Evolutionary conservation across 2,888 invertebrate genomes (phyloP).

Genomic region (Tanypteryx hageni): DNA sequence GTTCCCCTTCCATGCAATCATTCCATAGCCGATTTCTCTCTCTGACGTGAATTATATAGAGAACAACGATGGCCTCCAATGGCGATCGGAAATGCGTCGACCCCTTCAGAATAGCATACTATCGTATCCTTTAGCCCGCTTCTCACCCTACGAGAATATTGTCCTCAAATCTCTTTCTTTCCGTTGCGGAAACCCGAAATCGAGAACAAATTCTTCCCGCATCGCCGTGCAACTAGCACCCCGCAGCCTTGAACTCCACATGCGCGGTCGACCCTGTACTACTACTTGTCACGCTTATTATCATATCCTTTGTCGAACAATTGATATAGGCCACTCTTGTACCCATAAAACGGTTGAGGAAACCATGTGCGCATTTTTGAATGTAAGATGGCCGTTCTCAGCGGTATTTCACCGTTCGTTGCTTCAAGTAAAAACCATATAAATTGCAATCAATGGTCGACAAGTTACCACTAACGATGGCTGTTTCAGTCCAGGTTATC

Average conservation of each 20-base stretch:
- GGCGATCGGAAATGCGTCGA: neutral
- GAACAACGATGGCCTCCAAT: neutral
- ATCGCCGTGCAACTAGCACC: neutral
- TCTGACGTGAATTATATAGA: neutral
- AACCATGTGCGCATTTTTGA: no score
- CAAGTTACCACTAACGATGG: no score
- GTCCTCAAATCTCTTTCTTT: neutral
- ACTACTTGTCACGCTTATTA: no score
- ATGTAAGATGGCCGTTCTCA: no score
- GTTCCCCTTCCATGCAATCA: neutral
- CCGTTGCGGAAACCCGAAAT: neutral
- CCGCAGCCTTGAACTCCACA: neutral
- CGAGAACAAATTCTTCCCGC: neutral
- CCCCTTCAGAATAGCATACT: neutral
- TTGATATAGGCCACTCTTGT: no score
- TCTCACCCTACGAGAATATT: neutral
- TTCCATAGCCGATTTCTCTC: neutral
- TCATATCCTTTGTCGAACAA: no score
- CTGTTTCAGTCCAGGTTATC: no score
- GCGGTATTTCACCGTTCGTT: no score
- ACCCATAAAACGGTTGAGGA: no score
- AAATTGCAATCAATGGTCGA: no score
- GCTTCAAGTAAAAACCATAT: no score
- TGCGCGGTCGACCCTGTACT: neutral
- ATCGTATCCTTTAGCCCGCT: neutral